A percentile compares a stretch with the other conserved stretches of the same genome.
phyloP scores from a whole-genome alignment of 2,113 vertebrate species.

The Pelecanus crispus region DNA sequence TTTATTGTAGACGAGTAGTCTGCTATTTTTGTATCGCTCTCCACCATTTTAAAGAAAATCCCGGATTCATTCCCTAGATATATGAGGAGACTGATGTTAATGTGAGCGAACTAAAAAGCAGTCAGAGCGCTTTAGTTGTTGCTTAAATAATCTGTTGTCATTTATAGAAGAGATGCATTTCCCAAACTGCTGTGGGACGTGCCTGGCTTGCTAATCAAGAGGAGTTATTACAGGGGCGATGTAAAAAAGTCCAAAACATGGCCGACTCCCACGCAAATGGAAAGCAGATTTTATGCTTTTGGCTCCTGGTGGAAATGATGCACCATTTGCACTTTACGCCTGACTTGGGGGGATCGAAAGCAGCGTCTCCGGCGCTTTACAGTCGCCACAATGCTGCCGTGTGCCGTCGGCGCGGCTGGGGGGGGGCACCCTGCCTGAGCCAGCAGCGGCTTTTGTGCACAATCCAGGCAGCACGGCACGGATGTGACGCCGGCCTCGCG shows the following conservation, averaged over 20 bases:
- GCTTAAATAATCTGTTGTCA: slow-evolving; percentile 20
- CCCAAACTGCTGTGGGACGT: not conserved
- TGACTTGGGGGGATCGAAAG: not conserved
- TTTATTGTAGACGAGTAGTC: not conserved
- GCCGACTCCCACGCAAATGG: not conserved
- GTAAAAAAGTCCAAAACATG: not conserved
- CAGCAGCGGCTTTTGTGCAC: not conserved
- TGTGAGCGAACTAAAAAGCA: not conserved
- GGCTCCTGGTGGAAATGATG: not conserved
- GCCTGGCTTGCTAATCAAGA: not conserved
- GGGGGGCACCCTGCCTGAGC: not conserved
- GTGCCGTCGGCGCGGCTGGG: not conserved
- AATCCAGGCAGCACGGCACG: not conserved
- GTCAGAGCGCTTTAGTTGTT: not conserved
- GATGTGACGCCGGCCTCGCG: rapidly evolving
- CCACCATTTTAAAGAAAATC: slow-evolving; percentile 10
- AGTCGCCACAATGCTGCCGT: not conserved
- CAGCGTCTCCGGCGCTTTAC: not conserved
- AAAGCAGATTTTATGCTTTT: not conserved
- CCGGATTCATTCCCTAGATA: not conserved
- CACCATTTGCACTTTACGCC: not conserved
- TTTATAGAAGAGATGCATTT: slow-evolving; percentile 23
- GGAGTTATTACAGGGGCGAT: not conserved
- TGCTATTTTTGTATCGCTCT: not conserved
- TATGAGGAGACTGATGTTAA: slow-evolving; percentile 11